Evolutionary conservation across 2,888 invertebrate species (phyloP).

Genomic region (Mythimna albipuncta): DNA sequence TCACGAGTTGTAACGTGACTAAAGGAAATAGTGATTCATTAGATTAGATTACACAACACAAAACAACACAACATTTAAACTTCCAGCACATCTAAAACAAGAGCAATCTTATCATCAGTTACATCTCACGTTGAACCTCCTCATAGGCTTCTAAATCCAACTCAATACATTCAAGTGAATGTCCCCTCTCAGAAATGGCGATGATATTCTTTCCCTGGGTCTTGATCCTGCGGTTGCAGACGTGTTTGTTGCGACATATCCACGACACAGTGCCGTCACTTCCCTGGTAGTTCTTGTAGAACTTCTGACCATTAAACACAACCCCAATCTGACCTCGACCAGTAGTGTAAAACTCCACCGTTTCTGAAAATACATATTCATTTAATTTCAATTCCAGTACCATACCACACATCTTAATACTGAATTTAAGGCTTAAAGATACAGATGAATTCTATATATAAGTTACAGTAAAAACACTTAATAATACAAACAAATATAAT

Average conservation of each 20-base stretch:
- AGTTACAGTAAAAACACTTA: neutral
- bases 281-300: constrained; percentile 67
- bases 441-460: neutral
- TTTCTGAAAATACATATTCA: constrained; percentile 13
- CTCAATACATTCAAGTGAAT: constrained; percentile 45
- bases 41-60: neutral
- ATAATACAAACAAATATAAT: constrained; percentile 16
- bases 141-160: constrained; percentile 27
- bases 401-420: neutral
- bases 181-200: constrained; percentile 37
- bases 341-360: constrained; percentile 58
- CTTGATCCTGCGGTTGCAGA: constrained; percentile 59
- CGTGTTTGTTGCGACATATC: constrained; percentile 58
- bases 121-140: constrained; percentile 26
- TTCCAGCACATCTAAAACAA: neutral
- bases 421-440: neutral
- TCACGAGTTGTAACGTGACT: no score
- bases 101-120: neutral
- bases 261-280: constrained; percentile 58
- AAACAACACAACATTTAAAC: neutral
- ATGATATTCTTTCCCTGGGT: constrained; percentile 33
- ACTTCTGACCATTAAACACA: constrained; percentile 58
- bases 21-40: no score
- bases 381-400: neutral
- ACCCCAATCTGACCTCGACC: constrained; percentile 59